Evolutionary conservation across 1,140 invertebrate species (phyloP).

Genomic region (Aphelinus atriplicis): DNA sequence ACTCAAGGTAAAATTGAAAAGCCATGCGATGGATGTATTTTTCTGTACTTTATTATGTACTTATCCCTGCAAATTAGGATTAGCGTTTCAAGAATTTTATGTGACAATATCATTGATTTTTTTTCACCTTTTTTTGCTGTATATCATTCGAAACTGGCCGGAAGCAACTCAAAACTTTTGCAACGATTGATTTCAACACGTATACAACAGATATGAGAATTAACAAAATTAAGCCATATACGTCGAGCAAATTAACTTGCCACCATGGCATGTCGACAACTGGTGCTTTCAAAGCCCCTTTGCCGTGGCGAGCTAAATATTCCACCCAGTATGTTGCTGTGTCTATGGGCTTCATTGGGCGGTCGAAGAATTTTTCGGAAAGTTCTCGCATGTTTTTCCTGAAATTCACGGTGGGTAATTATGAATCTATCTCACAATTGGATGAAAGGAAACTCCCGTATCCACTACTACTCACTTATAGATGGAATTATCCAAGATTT

Average conservation of each 20-base stretch:
- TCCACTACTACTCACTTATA: conserved; percentile 48
- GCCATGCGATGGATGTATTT: too few relatives aligned
- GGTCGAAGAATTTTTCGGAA: conserved; percentile 52
- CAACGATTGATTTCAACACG: neutral
- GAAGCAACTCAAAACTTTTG: neutral
- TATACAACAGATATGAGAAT: neutral
- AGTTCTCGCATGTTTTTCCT: conserved; percentile 55
- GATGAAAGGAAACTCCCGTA: too few relatives aligned
- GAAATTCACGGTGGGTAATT: neutral
- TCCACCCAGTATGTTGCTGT: conserved; percentile 59
- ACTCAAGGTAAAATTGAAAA: too few relatives aligned
- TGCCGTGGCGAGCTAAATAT: conserved; percentile 65
- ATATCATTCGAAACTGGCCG: neutral
- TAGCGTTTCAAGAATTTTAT: too few relatives aligned
- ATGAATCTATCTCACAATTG: too few relatives aligned
- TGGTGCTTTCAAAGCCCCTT: conserved; percentile 52
- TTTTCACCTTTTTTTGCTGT: too few relatives aligned
- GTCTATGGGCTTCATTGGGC: conserved; percentile 50
- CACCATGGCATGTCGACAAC: conserved; percentile 41
- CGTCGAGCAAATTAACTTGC: conserved; percentile 59
- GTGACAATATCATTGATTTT: too few relatives aligned
- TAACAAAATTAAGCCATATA: conserved; percentile 37
- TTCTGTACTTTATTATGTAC: too few relatives aligned
- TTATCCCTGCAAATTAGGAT: too few relatives aligned
- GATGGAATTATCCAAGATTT: conserved; percentile 52